Percentiles rank a stretch among this genome's conserved stretches.
These are phyloP conservation scores for Gadopsis marmoratus DNA, from an alignment of 2,797 vertebrate genomes.

Conservation along the genomic window DNA sequence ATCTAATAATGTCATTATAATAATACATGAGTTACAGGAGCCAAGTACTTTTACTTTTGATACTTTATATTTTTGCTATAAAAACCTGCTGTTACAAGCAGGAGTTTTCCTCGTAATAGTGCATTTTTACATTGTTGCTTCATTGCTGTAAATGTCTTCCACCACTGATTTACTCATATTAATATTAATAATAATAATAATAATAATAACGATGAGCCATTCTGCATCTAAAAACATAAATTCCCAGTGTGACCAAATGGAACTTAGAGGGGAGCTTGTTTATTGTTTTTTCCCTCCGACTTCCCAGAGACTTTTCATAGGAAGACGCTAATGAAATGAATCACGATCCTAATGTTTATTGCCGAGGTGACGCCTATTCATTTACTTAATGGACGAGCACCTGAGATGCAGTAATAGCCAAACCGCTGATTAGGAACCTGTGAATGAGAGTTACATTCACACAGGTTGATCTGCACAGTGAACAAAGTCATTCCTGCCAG, in stretches of 20 bases:
- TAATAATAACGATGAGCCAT: too few species aligned
- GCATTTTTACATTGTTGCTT: background rate
- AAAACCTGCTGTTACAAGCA: too few species aligned
- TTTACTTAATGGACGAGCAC: slow-evolving; percentile 65
- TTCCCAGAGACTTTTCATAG: slow-evolving; percentile 44
- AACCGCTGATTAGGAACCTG: slow-evolving; percentile 59
- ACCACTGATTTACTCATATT: background rate
- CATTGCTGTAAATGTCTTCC: background rate
- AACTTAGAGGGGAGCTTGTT: slow-evolving; percentile 31
- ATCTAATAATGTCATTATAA: background rate
- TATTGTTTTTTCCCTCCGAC: background rate
- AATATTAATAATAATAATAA: background rate
- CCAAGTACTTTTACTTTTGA: too few species aligned
- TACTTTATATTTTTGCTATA: background rate
- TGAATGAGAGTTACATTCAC: slow-evolving; percentile 31
- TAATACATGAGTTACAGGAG: background rate
- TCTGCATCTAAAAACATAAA: background rate
- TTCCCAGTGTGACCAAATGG: slow-evolving; percentile 10
- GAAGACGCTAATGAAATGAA: slow-evolving; percentile 64
- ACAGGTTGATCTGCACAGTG: slow-evolving; percentile 31
- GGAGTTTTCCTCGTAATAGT: too few species aligned
- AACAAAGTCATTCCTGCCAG: slow-evolving; percentile 46
- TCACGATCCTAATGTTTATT: slow-evolving; percentile 54
- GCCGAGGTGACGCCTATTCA: slow-evolving; percentile 64
- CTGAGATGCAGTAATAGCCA: slow-evolving; percentile 61